Evolutionary conservation across 2,888 invertebrate species (phyloP).

Genomic region (Panzeria rudis): DNA sequence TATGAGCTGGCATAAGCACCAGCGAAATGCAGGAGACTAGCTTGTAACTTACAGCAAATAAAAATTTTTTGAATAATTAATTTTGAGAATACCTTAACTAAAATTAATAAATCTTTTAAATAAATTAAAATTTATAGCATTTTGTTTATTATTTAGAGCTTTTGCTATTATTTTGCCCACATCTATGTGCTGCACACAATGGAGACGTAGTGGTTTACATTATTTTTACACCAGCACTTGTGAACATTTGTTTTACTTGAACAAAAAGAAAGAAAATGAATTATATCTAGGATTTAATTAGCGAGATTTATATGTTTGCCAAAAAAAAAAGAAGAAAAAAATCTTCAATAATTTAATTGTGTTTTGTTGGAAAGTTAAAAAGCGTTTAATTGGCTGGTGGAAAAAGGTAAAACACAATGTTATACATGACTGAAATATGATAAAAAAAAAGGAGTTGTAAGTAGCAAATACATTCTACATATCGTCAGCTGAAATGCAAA

Average conservation of each 20-base stretch:
- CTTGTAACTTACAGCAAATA: too few relatives aligned
- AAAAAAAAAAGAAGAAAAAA: slow-evolving; percentile 9
- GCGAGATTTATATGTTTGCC: slow-evolving; percentile 42
- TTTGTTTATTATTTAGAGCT: too few relatives aligned
- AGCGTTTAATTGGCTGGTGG: slow-evolving; percentile 46
- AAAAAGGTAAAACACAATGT: not conserved
- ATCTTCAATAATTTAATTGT: slow-evolving; percentile 52
- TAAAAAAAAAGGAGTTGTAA: not conserved
- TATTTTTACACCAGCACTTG: slow-evolving; percentile 38
- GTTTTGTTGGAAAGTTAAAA: slow-evolving; percentile 55
- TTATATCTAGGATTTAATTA: slow-evolving; percentile 61
- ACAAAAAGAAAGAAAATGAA: slow-evolving; percentile 20
- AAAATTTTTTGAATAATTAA: too few relatives aligned
- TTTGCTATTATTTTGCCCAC: slow-evolving; percentile 12
- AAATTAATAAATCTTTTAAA: too few relatives aligned
- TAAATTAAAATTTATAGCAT: too few relatives aligned
- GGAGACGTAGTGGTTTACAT: slow-evolving; percentile 5
- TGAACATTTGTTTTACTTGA: slow-evolving; percentile 26
- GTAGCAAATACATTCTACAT: too few relatives aligned
- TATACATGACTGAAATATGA: not conserved
- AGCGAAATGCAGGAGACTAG: too few relatives aligned
- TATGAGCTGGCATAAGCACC: too few relatives aligned
- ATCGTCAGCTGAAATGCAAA: too few relatives aligned
- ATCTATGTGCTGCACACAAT: slow-evolving; percentile 18
- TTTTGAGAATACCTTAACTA: too few relatives aligned